Base-by-base conservation (phyloP, 2,888 invertebrate genomes). In the Pantelozetes paolii region DNA sequence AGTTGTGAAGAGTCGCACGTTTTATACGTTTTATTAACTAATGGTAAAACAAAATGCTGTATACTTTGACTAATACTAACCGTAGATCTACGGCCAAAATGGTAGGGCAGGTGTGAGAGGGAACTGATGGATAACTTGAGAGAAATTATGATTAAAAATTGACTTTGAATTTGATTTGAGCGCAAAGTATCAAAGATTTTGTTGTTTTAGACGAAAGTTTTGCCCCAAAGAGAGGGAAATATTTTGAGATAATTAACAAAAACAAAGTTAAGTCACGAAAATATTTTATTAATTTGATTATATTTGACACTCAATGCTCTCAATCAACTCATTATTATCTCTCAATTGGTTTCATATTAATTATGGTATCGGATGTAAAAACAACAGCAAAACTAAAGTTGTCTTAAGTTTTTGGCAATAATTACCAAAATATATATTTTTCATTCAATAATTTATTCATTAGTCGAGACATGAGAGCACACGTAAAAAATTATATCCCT, bases 231-330 rank as follows among this genome's bases (percentile, higher is more conserved):
- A 50, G 40, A 40, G 13, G 40, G 13, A 6, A 8, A n/a, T 11
- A 50, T 6, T 50, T 50, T 11, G 28, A 57, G 57, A 23, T 57
- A 23, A 23, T 57, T 57, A 23, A 18, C 57, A 18, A 23, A 57
- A 57, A 23, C 3, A 28, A 26, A 23, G 26, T 57, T 2, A 57
- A 57, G 23, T 57, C 57, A 57, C 57, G 57, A 23, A 57, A 26
- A 57, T 5, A 20, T 26, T 23, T 15, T 20, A 23, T 26, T 57
- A 57, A 57, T 57, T 57, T 5, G 57, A 57, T 57, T 57, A 57
- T 57, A 57, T 57, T 50, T 57, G 57, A 23, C 57, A 57, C 57
- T 57, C 57, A n/a, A n/a, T n/a, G n/a, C n/a, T n/a, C n/a, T n/a
- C n/a, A 57, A 57, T 57, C 57, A 57, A 20, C 57, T 57, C 28